Conservation (phyloP, 2,113 vertebrate species). For the Cacatua alba region DNA sequence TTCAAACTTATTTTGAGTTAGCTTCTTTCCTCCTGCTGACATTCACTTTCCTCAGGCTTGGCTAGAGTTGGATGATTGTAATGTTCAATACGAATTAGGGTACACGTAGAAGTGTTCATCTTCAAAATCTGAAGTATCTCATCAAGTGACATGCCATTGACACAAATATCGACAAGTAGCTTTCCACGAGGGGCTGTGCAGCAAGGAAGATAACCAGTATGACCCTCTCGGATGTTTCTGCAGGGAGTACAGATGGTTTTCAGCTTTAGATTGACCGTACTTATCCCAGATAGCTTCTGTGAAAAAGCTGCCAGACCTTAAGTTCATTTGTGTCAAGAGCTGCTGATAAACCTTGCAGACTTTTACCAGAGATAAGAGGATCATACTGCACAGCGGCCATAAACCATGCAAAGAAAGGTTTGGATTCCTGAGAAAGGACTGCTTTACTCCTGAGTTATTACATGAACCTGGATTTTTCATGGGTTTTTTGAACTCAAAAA, state of each 20-base stretch:
- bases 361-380: slow-evolving; percentile 6
- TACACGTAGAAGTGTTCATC: not conserved
- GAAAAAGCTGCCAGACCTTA: not conserved
- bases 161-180: not conserved
- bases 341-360: slow-evolving; percentile 24
- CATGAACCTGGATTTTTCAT: not conserved
- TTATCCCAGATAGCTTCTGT: not conserved
- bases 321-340: not conserved
- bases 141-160: not conserved
- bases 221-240: not conserved
- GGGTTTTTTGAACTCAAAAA: not conserved
- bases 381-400: not conserved
- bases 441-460: not conserved
- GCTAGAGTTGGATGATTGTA: not conserved
- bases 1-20: slow-evolving; percentile 26
- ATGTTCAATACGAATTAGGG: not conserved
- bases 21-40: slow-evolving; percentile 25
- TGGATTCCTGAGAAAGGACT: not conserved
- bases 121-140: not conserved
- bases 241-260: not conserved
- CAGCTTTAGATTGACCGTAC: not conserved
- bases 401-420: not conserved
- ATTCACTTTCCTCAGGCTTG: not conserved
- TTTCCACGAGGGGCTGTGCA: not conserved
- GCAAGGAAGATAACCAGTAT: not conserved